phyloP scores from a whole-genome alignment of 2,888 invertebrate species.

The Protula sp. region DNA sequence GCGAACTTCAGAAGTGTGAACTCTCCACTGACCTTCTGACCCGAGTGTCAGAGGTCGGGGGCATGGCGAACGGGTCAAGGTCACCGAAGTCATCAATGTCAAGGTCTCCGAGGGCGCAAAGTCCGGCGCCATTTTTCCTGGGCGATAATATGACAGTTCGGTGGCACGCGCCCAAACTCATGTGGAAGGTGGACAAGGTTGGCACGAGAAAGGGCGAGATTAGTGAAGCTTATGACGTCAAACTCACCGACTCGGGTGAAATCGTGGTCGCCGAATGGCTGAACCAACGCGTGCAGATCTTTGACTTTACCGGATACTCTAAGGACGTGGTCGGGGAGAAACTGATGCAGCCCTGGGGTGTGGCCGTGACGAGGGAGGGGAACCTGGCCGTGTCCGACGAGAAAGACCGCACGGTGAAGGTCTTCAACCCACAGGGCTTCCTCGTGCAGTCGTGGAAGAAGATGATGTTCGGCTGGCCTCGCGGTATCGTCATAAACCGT shows the following conservation, averaged over 20 bases:
- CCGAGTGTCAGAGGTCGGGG: constrained; percentile 4
- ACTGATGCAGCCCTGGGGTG: constrained; percentile 33
- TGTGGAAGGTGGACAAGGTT: constrained; percentile 21
- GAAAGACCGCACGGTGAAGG: constrained; percentile 26
- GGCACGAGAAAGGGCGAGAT: constrained; percentile 21
- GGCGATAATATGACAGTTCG: neutral
- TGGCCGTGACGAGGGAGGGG: constrained; percentile 25
- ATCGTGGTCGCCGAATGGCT: constrained; percentile 37
- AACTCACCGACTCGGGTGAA: constrained; percentile 22
- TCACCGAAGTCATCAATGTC: neutral
- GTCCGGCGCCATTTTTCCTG: neutral
- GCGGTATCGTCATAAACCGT: constrained; percentile 35
- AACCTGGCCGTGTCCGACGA: constrained; percentile 33
- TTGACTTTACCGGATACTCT: constrained; percentile 27
- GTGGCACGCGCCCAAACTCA: constrained; percentile 15
- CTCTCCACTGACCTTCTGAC: constrained; percentile 15
- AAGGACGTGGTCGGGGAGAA: constrained; percentile 23
- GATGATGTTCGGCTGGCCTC: constrained; percentile 30
- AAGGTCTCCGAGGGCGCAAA: neutral
- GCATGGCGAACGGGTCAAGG: neutral
- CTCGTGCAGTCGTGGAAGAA: constrained; percentile 28
- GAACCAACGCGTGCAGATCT: constrained; percentile 31
- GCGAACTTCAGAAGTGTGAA: constrained; percentile 20
- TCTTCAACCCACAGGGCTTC: constrained; percentile 26
- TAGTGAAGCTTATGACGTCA: constrained; percentile 22